Conservation (phyloP, 1,140 invertebrate genomes). For the Drosophila pachea region DNA sequence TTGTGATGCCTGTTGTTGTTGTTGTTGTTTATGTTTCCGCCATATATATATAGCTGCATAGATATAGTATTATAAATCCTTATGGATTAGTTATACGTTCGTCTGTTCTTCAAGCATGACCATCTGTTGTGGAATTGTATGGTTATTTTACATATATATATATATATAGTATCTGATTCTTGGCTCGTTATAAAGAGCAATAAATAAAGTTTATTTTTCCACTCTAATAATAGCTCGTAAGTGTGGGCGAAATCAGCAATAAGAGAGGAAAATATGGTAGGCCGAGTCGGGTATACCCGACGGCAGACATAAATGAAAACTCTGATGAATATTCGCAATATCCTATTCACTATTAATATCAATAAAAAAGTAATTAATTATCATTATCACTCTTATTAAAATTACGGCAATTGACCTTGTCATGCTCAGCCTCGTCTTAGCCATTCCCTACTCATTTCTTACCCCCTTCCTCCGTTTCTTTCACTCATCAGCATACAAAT, state of each 20-base stretch:
- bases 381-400: too few species aligned
- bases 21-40: conserved; percentile 37
- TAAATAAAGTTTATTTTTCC: conserved; percentile 29
- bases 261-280: background rate
- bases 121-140: conserved; percentile 28
- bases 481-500: too few species aligned
- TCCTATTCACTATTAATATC: too few species aligned
- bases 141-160: too few species aligned
- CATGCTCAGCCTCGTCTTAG: too few species aligned
- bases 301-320: too few species aligned
- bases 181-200: conserved; percentile 16
- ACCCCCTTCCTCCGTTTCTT: too few species aligned
- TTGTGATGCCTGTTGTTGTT: background rate
- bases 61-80: conserved; percentile 21
- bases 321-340: too few species aligned
- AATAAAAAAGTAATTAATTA: too few species aligned
- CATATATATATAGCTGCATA: conserved; percentile 15
- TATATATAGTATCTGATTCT: conserved; percentile 19
- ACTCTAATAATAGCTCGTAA: conserved; percentile 11
- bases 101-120: conserved; percentile 1
- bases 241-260: background rate
- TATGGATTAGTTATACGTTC: conserved; percentile 34
- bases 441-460: too few species aligned
- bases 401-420: too few species aligned
- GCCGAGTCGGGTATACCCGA: background rate